Percentiles rank a stretch among this genome's conserved stretches.
Conservation (phyloP, 2,888 invertebrate species). For the Rhodophaea formosa region DNA sequence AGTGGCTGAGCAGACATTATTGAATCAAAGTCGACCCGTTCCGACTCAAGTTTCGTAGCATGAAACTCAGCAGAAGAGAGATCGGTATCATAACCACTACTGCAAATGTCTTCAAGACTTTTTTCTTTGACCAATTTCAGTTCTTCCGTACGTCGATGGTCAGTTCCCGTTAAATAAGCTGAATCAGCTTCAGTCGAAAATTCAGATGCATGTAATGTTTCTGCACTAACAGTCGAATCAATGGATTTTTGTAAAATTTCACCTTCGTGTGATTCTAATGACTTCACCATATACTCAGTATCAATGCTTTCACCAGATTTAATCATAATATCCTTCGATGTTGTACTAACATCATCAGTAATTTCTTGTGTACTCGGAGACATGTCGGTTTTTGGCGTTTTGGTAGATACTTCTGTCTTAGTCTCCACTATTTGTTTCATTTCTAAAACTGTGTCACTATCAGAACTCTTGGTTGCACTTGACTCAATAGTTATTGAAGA, state of each 20-base stretch:
- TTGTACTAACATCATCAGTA: conserved; percentile 66
- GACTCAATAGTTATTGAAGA: conserved; percentile 39
- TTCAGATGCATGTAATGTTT: conserved; percentile 76
- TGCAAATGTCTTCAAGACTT: conserved; percentile 84
- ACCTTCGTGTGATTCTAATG: conserved; percentile 75
- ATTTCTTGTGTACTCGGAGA: conserved; percentile 65
- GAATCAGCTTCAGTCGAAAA: conserved; percentile 78
- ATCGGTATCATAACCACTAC: conserved; percentile 85
- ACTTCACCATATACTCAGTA: conserved; percentile 76
- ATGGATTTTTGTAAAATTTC: conserved; percentile 77
- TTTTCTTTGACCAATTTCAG: conserved; percentile 72
- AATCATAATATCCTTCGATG: conserved; percentile 74
- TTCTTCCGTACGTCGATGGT: conserved; percentile 66
- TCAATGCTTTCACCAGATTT: conserved; percentile 78
- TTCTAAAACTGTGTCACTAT: conserved; percentile 53
- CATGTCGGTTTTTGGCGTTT: conserved; percentile 61
- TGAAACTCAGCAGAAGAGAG: conserved; percentile 84
- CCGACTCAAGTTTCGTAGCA: conserved; percentile 75
- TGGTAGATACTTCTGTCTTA: conserved; percentile 46
- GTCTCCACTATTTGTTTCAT: conserved; percentile 47
- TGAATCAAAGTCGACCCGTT: conserved; percentile 75
- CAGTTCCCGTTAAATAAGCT: conserved; percentile 72
- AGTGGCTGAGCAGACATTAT: conserved; percentile 75
- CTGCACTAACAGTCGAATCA: conserved; percentile 76
- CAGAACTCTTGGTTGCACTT: conserved; percentile 48